Conservation (phyloP, 2,888 invertebrate genomes). For the Cheilosia impressa region DNA sequence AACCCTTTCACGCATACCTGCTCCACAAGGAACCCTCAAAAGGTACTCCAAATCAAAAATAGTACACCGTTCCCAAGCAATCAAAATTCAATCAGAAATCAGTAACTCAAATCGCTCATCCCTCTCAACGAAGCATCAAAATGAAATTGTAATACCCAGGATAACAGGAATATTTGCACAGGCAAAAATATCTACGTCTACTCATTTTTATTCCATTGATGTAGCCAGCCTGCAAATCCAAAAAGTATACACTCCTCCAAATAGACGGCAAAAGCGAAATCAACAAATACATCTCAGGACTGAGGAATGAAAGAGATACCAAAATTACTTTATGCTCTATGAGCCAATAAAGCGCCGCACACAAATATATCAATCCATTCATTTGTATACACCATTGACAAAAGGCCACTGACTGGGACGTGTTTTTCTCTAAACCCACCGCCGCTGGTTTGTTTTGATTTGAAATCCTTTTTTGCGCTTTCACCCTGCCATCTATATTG, state of each 20-base stretch:
- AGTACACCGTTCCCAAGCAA: slow-evolving; percentile 5
- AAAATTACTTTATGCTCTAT: slow-evolving; percentile 8
- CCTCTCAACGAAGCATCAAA: background rate
- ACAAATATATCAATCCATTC: slow-evolving; percentile 1
- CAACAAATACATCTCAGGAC: background rate
- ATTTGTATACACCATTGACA: background rate
- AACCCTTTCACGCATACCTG: too few relatives aligned
- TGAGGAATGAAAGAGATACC: slow-evolving; percentile 6
- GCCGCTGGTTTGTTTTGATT: background rate
- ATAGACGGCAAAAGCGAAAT: slow-evolving; percentile 10
- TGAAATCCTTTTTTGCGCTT: background rate
- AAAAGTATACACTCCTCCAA: slow-evolving; percentile 1
- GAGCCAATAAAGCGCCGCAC: slow-evolving; percentile 1
- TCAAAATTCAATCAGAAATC: slow-evolving; percentile 33
- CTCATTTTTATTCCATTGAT: background rate
- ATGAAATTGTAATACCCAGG: slow-evolving; percentile 7
- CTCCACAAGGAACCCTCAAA: background rate
- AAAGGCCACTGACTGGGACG: background rate
- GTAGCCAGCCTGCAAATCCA: slow-evolving; percentile 6
- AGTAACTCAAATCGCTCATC: background rate
- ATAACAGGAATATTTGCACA: background rate
- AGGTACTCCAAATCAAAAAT: background rate
- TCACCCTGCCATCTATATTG: too few relatives aligned
- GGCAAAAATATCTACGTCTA: background rate
- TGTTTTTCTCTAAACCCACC: background rate